Evolutionary conservation across 1,140 invertebrate species (phyloP).

Genomic region (Camponotus vicinus): DNA sequence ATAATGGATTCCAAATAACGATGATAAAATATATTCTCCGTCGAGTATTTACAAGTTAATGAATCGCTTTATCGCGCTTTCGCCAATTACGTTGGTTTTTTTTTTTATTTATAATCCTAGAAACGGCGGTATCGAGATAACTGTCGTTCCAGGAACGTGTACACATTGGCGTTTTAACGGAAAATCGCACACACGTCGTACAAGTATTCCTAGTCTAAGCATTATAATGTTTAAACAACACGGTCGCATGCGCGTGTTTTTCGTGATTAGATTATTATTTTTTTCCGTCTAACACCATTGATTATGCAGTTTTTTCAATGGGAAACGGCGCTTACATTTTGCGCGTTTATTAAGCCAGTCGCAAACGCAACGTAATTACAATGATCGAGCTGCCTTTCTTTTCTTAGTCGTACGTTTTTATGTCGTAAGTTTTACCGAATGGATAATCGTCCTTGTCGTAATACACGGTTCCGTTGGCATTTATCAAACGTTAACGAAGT

Average conservation of each 20-base stretch:
- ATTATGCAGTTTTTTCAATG: conserved; percentile 30
- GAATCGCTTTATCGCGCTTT: conserved; percentile 15
- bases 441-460: conserved; percentile 10
- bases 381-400: background rate
- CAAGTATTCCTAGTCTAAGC: conserved; percentile 72
- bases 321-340: conserved; percentile 5
- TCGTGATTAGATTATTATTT: conserved; percentile 8
- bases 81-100: conserved; percentile 45
- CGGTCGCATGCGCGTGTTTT: conserved; percentile 13
- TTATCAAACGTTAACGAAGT: conserved; percentile 8
- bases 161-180: conserved; percentile 59
- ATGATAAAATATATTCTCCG: background rate
- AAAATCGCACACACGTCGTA: conserved; percentile 60
- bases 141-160: conserved; percentile 55
- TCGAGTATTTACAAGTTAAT: conserved; percentile 38
- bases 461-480: background rate
- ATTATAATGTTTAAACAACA: conserved; percentile 67
- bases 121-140: conserved; percentile 9
- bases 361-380: background rate
- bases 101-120: conserved; percentile 8
- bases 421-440: conserved; percentile 9
- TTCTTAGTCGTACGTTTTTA: background rate
- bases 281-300: conserved; percentile 21
- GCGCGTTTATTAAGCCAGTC: background rate
- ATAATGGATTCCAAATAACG: conserved; percentile 43